Conservation (phyloP, 2,888 invertebrate genomes). For the Noctua fimbriata region DNA sequence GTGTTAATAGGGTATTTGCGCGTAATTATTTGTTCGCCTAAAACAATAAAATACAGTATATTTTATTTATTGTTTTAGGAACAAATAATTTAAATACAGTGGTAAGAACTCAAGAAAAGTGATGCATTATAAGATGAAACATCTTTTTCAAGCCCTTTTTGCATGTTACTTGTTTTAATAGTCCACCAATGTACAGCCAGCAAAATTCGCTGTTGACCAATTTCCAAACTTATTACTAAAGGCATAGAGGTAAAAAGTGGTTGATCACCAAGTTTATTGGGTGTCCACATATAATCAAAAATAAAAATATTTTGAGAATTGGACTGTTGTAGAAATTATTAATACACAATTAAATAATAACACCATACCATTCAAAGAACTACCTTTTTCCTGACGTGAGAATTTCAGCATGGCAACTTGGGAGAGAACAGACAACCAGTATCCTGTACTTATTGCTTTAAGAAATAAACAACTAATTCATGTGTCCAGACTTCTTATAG, state of each 20-base stretch:
- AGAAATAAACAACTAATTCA: slow-evolving; percentile 48
- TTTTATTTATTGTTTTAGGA: too few relatives aligned
- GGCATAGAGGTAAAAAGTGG: background rate
- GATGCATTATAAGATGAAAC: background rate
- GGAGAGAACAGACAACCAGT: slow-evolving; percentile 22
- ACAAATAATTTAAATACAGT: too few relatives aligned
- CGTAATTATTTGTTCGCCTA: background rate
- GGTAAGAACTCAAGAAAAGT: background rate
- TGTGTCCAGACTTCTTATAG: slow-evolving; percentile 45
- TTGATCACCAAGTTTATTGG: background rate
- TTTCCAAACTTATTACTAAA: background rate
- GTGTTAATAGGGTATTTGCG: slow-evolving; percentile 5
- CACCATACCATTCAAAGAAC: background rate
- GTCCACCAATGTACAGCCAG: background rate
- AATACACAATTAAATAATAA: slow-evolving; percentile 21
- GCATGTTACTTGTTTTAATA: background rate
- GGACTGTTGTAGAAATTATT: background rate
- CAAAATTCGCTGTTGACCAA: background rate
- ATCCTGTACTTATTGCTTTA: slow-evolving; percentile 55
- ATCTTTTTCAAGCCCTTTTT: background rate
- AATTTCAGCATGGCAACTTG: slow-evolving; percentile 31
- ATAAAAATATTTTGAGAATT: background rate
- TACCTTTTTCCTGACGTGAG: background rate
- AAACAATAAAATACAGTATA: background rate
- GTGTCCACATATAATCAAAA: background rate